Conservation (phyloP, 2,888 invertebrate genomes). For the Priocnemis perturbator region DNA sequence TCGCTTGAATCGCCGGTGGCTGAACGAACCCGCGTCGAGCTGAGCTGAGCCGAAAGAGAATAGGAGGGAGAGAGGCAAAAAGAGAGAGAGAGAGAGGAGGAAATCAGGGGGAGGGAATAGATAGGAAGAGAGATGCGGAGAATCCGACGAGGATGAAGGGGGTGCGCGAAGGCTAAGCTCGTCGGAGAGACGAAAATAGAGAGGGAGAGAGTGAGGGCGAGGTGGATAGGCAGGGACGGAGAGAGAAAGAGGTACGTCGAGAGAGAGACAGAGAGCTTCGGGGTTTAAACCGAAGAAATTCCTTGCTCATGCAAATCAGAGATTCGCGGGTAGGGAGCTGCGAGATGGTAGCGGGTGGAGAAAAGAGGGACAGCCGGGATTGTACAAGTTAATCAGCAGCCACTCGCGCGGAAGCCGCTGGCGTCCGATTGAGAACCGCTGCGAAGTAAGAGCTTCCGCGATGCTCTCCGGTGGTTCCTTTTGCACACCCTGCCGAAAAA, state of each 20-base stretch:
- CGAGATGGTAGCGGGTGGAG: slow-evolving; percentile 23
- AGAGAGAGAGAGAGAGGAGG: slow-evolving; percentile 14
- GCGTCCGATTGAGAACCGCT: slow-evolving; percentile 58
- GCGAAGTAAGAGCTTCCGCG: slow-evolving; percentile 55
- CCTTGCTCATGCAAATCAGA: slow-evolving; percentile 70
- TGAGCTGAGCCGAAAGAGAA: slow-evolving; percentile 11
- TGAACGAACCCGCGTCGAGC: slow-evolving; percentile 31
- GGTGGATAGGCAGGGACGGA: slow-evolving; percentile 3
- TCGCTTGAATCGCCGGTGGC: slow-evolving; percentile 61
- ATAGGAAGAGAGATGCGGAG: slow-evolving; percentile 20
- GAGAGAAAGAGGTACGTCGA: slow-evolving; percentile 18
- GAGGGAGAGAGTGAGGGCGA: slow-evolving; percentile 12
- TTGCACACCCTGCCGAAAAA: slow-evolving; percentile 12
- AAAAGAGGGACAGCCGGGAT: slow-evolving; percentile 43
- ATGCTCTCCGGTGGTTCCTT: slow-evolving; percentile 9
- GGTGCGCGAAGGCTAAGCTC: slow-evolving; percentile 18
- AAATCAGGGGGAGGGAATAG: neutral
- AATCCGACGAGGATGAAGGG: slow-evolving; percentile 31
- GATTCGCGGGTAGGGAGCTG: slow-evolving; percentile 54
- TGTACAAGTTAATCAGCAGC: slow-evolving; percentile 67
- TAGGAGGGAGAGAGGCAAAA: slow-evolving; percentile 11
- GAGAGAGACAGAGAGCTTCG: slow-evolving; percentile 40
- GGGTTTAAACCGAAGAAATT: slow-evolving; percentile 68
- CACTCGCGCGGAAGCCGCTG: slow-evolving; percentile 53
- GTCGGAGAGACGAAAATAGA: slow-evolving; percentile 24